Evolutionary conservation across 1,140 invertebrate species (phyloP), one percentile per base, ranked within the genome.

Genomic region (Ceratoteleas bidentatus): DNA sequence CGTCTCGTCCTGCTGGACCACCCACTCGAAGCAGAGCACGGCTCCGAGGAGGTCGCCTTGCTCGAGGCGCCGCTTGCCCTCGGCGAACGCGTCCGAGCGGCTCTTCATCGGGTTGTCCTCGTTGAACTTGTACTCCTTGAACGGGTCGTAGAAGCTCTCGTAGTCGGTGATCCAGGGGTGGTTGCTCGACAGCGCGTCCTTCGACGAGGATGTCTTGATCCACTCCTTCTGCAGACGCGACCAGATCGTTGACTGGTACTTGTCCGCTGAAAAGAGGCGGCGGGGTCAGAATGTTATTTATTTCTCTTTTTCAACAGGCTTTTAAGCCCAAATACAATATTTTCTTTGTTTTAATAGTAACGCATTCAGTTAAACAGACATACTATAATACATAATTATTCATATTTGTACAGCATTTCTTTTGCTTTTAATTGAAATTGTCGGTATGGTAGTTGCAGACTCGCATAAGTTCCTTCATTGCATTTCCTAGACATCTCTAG

Each of bases 11-110:
- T 98, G 95, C 88, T 98, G 95, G 6, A 95, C 97, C 45, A 98
- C 98, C 64, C 97, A 97, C 93, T 99, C 99, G 92, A 99, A 99
- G 85, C 98, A 96, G 3, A 99, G 91, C 0, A 99, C 98, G 24
- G 99, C 98, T 83, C 97, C 97, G 13, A 98, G 96, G 66, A 99
- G 94, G 92, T 99, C 98, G 24, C 98, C 98, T 77, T 94, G 93
- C 86, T 94, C 93, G 60, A 99, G 90, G 86, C 95, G 95, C 84
- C 95, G 93, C 86, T 97, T 95, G 0, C 98, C 98, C 85, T 97
- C 95, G 88, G 96, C 95, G 66, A 99, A 94, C 11, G 97, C 95
- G 92, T 98, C 94, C n/a, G 93, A 91, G 84, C 96, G 92, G 84
- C 96, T 94, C 60, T 93, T 92, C 94, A 98, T 95, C 8, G 96